Conservation (phyloP, 2,113 vertebrate genomes). For the Cygnus buccinator region DNA sequence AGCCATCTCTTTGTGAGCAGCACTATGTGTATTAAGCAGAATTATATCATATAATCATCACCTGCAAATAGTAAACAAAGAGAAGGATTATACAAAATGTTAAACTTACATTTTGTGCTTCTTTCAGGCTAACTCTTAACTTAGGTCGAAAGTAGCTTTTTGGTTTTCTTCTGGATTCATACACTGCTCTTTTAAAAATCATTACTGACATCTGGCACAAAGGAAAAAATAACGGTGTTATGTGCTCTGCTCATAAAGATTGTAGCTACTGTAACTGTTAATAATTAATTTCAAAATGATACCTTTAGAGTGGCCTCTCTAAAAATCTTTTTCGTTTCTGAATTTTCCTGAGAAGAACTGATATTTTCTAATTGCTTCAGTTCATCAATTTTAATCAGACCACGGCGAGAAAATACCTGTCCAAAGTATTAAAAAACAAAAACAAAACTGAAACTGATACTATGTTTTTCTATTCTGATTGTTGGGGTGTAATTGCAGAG, state of each 20-base stretch:
- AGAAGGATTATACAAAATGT: neutral
- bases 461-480: neutral
- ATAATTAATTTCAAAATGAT: constrained; percentile 28
- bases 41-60: neutral
- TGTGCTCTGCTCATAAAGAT: neutral
- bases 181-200: constrained; percentile 90
- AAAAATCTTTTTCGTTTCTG: constrained; percentile 78
- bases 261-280: neutral
- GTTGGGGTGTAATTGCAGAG: neutral
- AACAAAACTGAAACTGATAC: neutral
- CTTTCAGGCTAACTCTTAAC: constrained; percentile 77
- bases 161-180: constrained; percentile 82
- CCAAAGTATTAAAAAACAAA: neutral
- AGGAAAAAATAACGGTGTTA: neutral
- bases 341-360: constrained; percentile 61
- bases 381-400: constrained; percentile 88
- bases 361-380: constrained; percentile 82
- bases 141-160: constrained; percentile 75
- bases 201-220: constrained; percentile 86
- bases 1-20: neutral
- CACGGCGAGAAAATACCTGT: constrained; percentile 91
- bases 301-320: constrained; percentile 92
- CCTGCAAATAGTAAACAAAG: neutral
- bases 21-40: neutral
- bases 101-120: constrained; percentile 80